These are phyloP conservation scores for Sebastolobus altivelis DNA, from an alignment of 2,797 vertebrate species.

Conservation along the genomic window DNA sequence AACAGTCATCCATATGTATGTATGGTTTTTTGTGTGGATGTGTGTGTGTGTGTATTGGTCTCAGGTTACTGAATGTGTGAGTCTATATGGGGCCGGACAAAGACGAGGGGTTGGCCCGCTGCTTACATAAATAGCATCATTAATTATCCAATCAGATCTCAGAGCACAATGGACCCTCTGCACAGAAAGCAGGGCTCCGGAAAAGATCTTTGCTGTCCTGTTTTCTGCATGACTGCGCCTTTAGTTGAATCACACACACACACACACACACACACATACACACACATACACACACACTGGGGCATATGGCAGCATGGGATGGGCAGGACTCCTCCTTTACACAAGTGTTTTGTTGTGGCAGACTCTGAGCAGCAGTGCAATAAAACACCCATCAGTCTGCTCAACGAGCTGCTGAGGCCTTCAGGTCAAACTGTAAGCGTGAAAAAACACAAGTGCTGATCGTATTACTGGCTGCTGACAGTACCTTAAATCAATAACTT, in stretches of 20 bases:
- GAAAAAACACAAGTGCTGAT: slow-evolving; percentile 20
- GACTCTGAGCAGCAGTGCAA: slow-evolving; percentile 61
- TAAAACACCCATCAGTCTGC: slow-evolving; percentile 70
- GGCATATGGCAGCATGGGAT: slow-evolving; percentile 69
- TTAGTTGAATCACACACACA: slow-evolving; percentile 54
- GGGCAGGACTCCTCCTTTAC: slow-evolving; percentile 60
- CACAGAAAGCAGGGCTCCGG: slow-evolving; percentile 61
- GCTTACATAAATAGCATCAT: slow-evolving; percentile 79
- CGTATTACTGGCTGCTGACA: slow-evolving; percentile 4
- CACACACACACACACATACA: slow-evolving; percentile 25
- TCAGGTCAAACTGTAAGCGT: slow-evolving; percentile 48
- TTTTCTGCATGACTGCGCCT: slow-evolving; percentile 85
- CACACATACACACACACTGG: slow-evolving; percentile 27
- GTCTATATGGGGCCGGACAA: slow-evolving; percentile 37
- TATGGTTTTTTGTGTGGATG: slow-evolving; percentile 11
- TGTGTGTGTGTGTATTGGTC: slow-evolving; percentile 15
- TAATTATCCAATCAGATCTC: slow-evolving; percentile 82
- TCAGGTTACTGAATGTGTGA: slow-evolving; percentile 55
- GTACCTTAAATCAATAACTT: slow-evolving; percentile 7
- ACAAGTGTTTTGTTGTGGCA: slow-evolving; percentile 72
- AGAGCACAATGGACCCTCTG: slow-evolving; percentile 65
- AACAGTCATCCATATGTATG: slow-evolving; percentile 14
- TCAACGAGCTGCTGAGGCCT: slow-evolving; percentile 38
- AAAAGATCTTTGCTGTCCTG: slow-evolving; percentile 74
- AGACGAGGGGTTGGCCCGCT: slow-evolving; percentile 37